Base-by-base conservation (phyloP, 2,113 vertebrate genomes). In the Notarius lentiginosus region DNA sequence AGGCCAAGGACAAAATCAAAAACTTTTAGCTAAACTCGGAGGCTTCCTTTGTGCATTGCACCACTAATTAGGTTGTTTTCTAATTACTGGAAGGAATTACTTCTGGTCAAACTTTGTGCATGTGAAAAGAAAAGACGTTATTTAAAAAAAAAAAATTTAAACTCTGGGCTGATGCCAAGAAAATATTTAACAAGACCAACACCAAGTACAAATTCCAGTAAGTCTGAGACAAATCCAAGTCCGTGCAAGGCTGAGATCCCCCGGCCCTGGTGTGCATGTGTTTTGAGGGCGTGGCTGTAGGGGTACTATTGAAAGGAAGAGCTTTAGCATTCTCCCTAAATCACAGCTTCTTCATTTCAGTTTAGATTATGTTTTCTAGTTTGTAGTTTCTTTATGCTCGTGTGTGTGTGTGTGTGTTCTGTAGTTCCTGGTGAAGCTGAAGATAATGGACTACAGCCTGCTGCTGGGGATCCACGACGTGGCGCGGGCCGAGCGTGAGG, bases 401-500 rank as follows among this genome's bases (percentile, higher is more conserved):
- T 9, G 0, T 58, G 17, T 85, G 58, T 0, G 17, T 9, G 0
- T 58, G 17, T 85, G 58, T n/a, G 4, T 34, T 49, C 79, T 56
- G 47, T 80, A 98, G 97, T 97, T 98, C 85, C 92, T 98, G 84
- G 96, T 96, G 65, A 96, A 95, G 89, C 93, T 97, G 92, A 98
- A 97, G 95, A 97, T 98, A 90, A 98, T 98, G 97, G 97, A 97
- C 94, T 98, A 97, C 94, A 98, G 97, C 90, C 94, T 98, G 51
- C 93, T 98, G 75, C 92, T 98, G 18, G 97, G 97, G 20, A 97
- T 98, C 92, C 96, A 98, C 24, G 97, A 98, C n/a, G 91, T 96
- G 14, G 91, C 91, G 11, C 95, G 96, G 30, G 95, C 95, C 0
- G 97, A 97, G 63, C 93, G 96, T 0, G 97, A 97, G 51, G 97